Evolutionary conservation across 2,113 vertebrate genomes (phyloP).

Genomic region (Mobula hypostoma): DNA sequence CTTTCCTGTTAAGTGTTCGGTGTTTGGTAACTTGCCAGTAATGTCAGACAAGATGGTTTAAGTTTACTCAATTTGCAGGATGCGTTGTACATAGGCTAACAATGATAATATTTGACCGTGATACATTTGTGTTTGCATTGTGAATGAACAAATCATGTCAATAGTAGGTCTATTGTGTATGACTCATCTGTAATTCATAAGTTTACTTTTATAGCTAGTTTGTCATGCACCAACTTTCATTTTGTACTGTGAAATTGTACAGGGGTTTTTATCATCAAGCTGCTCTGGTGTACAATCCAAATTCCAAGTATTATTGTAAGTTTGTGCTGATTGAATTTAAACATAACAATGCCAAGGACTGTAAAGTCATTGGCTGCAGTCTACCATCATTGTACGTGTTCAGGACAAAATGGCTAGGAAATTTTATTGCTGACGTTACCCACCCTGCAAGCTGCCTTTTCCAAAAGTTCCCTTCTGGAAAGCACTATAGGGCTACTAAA

Average conservation of each 20-base stretch:
- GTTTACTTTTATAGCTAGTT: not conserved
- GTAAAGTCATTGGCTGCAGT: too few species aligned
- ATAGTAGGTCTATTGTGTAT: not conserved
- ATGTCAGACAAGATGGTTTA: not conserved
- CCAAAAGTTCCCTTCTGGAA: too few species aligned
- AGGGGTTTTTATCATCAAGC: not conserved
- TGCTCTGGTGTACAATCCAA: not conserved
- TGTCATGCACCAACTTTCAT: not conserved
- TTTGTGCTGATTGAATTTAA: not conserved
- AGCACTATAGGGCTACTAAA: too few species aligned
- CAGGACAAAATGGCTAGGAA: too few species aligned
- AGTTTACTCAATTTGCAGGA: not conserved
- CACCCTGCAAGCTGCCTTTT: too few species aligned
- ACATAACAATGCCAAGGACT: not conserved
- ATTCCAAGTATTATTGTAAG: not conserved
- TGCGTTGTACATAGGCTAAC: too few species aligned
- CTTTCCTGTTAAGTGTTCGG: not conserved
- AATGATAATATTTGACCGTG: not conserved
- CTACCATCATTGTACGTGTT: too few species aligned
- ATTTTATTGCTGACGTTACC: too few species aligned
- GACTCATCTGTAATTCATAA: not conserved
- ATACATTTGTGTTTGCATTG: not conserved
- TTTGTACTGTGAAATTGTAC: not conserved
- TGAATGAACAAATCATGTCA: not conserved
- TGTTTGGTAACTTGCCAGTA: not conserved